A percentile compares a stretch with the other conserved stretches of the same genome.
Conservation (phyloP, 2,797 vertebrate species). For the Nothura maculosa region DNA sequence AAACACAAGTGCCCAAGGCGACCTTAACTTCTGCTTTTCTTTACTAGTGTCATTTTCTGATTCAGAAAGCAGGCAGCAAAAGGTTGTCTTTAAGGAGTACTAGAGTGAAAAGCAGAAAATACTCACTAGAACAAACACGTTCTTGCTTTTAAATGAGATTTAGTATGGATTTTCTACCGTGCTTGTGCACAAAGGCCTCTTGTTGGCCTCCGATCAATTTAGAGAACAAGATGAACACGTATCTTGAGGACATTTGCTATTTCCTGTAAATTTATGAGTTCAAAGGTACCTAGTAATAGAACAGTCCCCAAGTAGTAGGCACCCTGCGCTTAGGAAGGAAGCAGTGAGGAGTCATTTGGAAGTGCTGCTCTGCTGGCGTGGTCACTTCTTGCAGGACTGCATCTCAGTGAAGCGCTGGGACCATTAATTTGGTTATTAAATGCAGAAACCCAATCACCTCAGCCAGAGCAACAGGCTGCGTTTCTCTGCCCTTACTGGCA, state of each 20-base stretch:
- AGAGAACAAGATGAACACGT: constrained; percentile 1
- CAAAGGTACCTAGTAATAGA: not conserved
- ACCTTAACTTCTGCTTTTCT: not conserved
- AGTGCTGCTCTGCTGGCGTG: not conserved
- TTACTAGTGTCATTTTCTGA: not conserved
- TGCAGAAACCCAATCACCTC: not conserved
- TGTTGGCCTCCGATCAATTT: not conserved
- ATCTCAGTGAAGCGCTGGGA: not conserved
- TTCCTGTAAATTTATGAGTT: constrained; percentile 11
- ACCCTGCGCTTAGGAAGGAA: not conserved
- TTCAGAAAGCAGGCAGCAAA: not conserved
- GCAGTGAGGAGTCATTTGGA: not conserved
- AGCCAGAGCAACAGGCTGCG: not conserved
- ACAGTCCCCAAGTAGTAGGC: not conserved
- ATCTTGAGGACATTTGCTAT: constrained; percentile 3
- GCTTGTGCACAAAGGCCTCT: not conserved
- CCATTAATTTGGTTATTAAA: not conserved
- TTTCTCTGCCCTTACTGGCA: rapidly evolving
- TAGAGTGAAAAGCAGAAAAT: not conserved
- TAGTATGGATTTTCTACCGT: not conserved
- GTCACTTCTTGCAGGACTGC: not conserved
- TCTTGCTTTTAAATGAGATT: not conserved
- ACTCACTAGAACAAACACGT: not conserved
- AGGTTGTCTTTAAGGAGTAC: not conserved
- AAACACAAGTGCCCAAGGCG: not conserved